These are phyloP conservation scores for Andricus grossulariae DNA, from an alignment of 1,140 invertebrate species.

Conservation along the genomic window DNA sequence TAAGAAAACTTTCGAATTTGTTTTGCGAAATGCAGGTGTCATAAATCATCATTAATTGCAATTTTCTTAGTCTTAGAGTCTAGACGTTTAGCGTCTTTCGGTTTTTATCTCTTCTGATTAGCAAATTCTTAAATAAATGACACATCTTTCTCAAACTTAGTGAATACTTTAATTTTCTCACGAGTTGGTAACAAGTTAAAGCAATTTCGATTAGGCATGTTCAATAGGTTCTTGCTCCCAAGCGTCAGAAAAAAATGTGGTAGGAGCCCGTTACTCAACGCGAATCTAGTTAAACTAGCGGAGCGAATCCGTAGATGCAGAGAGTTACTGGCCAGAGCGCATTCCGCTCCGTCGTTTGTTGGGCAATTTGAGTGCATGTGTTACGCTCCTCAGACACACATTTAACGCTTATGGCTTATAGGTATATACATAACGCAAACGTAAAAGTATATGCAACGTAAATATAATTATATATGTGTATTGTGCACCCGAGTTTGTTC, in stretches of 20 bases:
- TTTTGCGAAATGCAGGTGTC: too few relatives aligned
- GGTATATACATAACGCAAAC: background rate
- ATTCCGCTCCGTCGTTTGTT: conserved; percentile 24
- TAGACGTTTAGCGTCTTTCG: too few relatives aligned
- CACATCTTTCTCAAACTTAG: too few relatives aligned
- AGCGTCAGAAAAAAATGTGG: conserved; percentile 5
- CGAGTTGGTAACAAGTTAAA: background rate
- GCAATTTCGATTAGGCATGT: background rate
- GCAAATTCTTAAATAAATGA: too few relatives aligned
- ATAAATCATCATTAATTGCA: too few relatives aligned
- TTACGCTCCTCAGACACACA: background rate
- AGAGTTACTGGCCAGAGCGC: conserved; percentile 18
- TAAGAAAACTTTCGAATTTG: too few relatives aligned
- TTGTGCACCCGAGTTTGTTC: conserved; percentile 15
- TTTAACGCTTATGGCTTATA: background rate
- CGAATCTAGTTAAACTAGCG: conserved; percentile 25
- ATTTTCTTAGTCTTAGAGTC: too few relatives aligned
- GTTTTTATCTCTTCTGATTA: too few relatives aligned
- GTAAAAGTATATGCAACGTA: background rate
- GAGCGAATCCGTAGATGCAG: background rate
- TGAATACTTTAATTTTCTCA: background rate
- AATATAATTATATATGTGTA: background rate
- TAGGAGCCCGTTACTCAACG: conserved; percentile 10
- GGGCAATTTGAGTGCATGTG: conserved; percentile 16
- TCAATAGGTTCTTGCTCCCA: background rate